Evolutionary conservation across 2,888 invertebrate genomes (phyloP), one percentile per base, ranked within the genome.

Genomic region (Pelosia muscerda): DNA sequence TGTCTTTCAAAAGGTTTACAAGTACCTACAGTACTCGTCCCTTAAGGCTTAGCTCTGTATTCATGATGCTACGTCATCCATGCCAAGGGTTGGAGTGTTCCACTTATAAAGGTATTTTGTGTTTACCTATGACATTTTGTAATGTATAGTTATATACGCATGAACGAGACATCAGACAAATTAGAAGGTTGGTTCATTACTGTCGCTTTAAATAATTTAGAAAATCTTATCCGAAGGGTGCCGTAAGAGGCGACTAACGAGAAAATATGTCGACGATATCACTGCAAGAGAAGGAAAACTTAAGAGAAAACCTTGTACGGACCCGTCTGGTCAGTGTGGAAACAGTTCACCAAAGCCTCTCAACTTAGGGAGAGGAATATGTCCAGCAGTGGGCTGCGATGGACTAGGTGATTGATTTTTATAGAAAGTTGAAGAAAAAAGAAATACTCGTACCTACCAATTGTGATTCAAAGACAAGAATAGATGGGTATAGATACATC

Each of bases 11-110:
- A 26, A 71, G 63, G 65, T 69, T 69, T 63, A 68, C 65, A 49
- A 55, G 25, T 31, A 62, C 65, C 49, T 49, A 19, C 6, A 60
- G 57, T 67, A 61, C 11, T 63, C 68, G 55, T 62, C 63, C 10
- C 38, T 1, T 63, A 61, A 10, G 26, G 4, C 31, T 19, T 31
- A 53, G 9, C 65, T 54, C 57, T 68, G 28, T 26, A 69, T 54
- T 69, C 72, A 56, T 69, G 71, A 76, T 76, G 68, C 56, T 59
- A 22, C 15, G 28, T 68, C 72, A 76, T 19, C 68, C 72, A 60
- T 54, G 3, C 9, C 55, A 28, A 71, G 65, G 77, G 66, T n/a
- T 56, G 38, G 42, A 26, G 31, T 58, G 26, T 23, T 26, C 56
- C 34, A 62, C 55, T 63, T 61, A 42, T 22, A 22, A 63, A 26